Conservation (phyloP, 2,797 vertebrate species). For the Limosa lapponica region DNA sequence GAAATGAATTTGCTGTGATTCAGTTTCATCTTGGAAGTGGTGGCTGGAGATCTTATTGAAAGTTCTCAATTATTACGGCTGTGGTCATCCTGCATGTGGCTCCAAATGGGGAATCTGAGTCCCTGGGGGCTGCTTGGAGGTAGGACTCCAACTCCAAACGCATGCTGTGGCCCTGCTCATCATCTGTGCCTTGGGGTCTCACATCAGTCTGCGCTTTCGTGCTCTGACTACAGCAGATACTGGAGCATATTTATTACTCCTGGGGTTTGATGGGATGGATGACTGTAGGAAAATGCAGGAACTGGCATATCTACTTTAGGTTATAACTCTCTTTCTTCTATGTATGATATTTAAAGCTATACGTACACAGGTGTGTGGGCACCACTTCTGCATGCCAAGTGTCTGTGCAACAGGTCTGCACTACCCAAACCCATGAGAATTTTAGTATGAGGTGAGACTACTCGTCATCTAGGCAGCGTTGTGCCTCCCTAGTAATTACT, state of each 20-base stretch:
- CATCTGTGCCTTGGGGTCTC: background rate
- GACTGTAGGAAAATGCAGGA: background rate
- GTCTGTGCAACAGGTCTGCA: background rate
- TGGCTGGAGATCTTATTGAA: background rate
- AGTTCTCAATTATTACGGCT: background rate
- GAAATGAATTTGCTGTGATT: conserved; percentile 52
- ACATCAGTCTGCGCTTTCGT: accelerated
- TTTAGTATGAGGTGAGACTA: background rate
- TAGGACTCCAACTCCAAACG: background rate
- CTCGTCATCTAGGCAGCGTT: background rate
- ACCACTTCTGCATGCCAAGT: background rate
- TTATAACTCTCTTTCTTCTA: accelerated
- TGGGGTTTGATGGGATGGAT: background rate
- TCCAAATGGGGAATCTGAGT: background rate
- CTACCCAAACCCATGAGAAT: background rate
- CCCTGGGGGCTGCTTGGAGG: background rate
- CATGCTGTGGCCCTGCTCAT: background rate
- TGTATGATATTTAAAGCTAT: background rate
- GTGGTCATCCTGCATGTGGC: background rate
- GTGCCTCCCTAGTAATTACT: background rate
- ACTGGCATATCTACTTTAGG: background rate
- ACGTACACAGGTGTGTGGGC: background rate
- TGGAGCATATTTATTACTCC: background rate
- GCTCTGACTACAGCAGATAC: background rate
- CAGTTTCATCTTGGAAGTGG: background rate